phyloP scores from a whole-genome alignment of 2,797 vertebrate genomes.

The Antrozous pallidus region DNA sequence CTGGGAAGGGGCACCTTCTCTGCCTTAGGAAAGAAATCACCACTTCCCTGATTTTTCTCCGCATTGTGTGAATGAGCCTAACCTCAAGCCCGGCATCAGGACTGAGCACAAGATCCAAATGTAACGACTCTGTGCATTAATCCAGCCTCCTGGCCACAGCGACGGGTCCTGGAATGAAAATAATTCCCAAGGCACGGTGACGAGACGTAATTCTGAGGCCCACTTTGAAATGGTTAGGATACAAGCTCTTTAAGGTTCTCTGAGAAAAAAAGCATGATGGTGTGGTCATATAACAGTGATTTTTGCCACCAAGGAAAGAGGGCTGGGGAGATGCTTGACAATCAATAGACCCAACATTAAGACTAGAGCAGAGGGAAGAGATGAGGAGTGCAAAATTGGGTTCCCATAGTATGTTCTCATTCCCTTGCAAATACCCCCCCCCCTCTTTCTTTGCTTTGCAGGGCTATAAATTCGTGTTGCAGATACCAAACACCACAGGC shows the following conservation, averaged over 20 bases:
- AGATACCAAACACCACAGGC: neutral
- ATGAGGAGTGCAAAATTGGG: neutral
- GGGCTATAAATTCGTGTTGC: neutral
- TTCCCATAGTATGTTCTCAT: neutral
- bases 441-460: neutral
- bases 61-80: neutral
- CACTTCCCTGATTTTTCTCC: neutral
- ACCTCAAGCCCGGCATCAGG: neutral
- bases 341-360: too few species aligned
- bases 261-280: neutral
- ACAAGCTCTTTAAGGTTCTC: neutral
- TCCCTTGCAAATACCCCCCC: neutral
- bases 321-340: neutral
- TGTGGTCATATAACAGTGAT: neutral
- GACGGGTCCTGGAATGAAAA: neutral
- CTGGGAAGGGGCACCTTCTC: neutral
- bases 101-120: neutral
- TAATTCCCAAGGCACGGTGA: neutral
- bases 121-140: too few species aligned
- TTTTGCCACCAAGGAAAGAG: neutral
- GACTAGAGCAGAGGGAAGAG: too few species aligned
- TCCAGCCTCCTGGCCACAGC: too few species aligned
- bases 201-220: neutral
- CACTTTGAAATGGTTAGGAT: neutral
- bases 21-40: neutral